Evolutionary conservation across 2,888 invertebrate genomes (phyloP).

Genomic region (Epicampocera succincta): DNA sequence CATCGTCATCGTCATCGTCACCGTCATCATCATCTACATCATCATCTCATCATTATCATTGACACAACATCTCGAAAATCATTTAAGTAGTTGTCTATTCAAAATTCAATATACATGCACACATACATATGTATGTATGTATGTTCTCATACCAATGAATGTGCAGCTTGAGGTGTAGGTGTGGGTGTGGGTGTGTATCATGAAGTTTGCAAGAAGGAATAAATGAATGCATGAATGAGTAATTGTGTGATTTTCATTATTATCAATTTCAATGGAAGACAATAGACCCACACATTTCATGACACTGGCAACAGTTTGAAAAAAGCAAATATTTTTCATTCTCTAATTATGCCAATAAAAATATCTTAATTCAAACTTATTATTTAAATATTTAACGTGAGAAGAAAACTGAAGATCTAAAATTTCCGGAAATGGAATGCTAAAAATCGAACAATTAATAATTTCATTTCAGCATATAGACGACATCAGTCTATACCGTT

Average conservation of each 20-base stretch:
- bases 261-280: slow-evolving; percentile 10
- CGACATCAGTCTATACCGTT: no score
- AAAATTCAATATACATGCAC: slow-evolving; percentile 52
- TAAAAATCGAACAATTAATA: no score
- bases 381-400: no score
- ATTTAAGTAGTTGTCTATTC: slow-evolving; percentile 56
- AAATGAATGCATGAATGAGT: slow-evolving; percentile 36
- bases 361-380: no score
- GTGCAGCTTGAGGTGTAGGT: slow-evolving; percentile 2
- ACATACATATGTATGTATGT: no score
- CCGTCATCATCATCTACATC: slow-evolving; percentile 1
- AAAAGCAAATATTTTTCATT: neutral
- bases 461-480: no score
- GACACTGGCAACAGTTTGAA: slow-evolving; percentile 2
- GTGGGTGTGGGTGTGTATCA: neutral
- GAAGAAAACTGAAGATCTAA: no score
- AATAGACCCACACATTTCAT: slow-evolving; percentile 9
- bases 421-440: no score
- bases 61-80: slow-evolving; percentile 59
- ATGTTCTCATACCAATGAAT: slow-evolving; percentile 21
- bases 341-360: no score
- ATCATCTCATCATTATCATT: slow-evolving; percentile 42
- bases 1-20: slow-evolving; percentile 4
- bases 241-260: slow-evolving; percentile 6
- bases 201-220: neutral